Evolutionary conservation across 2,888 invertebrate species (phyloP).

Genomic region (Drosophila robusta): DNA sequence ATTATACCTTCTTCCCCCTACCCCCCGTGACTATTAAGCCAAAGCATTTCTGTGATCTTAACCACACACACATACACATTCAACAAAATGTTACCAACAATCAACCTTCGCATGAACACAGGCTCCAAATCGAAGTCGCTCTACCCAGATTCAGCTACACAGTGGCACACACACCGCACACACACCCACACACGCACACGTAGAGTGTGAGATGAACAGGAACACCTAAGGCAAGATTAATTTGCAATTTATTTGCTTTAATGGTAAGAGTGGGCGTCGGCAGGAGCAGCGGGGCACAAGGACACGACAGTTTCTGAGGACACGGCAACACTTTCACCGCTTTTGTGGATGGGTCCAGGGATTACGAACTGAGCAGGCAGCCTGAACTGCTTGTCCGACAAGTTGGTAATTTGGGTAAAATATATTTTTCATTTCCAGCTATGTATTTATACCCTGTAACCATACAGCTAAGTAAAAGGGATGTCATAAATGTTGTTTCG

Average conservation of each 20-base stretch:
- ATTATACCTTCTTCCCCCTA: constrained; percentile 31
- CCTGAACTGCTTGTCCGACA: constrained; percentile 38
- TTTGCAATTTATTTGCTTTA: constrained; percentile 80
- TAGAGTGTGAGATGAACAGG: constrained; percentile 16
- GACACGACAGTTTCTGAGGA: constrained; percentile 22
- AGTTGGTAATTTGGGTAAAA: constrained; percentile 59
- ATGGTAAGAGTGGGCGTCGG: constrained; percentile 51
- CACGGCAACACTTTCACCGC: constrained; percentile 53
- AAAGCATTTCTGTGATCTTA: constrained; percentile 23
- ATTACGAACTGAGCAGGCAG: constrained; percentile 9
- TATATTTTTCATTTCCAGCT: constrained; percentile 57
- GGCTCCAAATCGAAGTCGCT: constrained; percentile 52
- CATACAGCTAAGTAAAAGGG: too few species aligned
- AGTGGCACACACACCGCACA: constrained; percentile 5
- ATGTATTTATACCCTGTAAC: constrained; percentile 27
- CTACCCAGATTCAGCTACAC: constrained; percentile 41
- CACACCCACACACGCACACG: constrained; percentile 2
- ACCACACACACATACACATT: constrained; percentile 9
- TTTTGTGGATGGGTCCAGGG: constrained; percentile 5
- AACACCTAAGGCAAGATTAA: constrained; percentile 76
- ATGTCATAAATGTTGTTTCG: neutral
- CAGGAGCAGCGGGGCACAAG: neutral
- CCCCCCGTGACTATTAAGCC: constrained; percentile 12
- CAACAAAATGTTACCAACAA: constrained; percentile 16
- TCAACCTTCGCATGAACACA: constrained; percentile 28